Base-by-base conservation (phyloP, 2,113 vertebrate species). In the Asarcornis scutulata region DNA sequence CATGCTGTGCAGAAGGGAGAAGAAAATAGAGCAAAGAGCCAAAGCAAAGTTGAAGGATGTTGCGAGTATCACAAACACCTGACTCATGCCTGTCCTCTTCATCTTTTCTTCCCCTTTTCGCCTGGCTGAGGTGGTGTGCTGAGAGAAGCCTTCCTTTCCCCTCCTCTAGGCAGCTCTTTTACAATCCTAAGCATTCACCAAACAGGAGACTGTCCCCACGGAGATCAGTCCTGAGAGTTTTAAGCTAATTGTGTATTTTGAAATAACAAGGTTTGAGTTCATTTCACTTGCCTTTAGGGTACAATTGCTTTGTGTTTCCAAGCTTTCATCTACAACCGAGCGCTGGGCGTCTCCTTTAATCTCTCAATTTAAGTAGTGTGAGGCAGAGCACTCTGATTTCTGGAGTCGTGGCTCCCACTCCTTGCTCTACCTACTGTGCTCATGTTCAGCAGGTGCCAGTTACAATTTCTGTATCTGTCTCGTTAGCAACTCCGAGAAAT, bases 231-330 rank as follows among this genome's bases (percentile, higher is more conserved):
- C 88, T 78, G 17, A 86, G 73, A 84, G 25, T 93, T 90, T 52
- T 77, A 73, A 86, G 59, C 32, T 88, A 81, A 91, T 78, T 2
- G 36, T 16, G 16, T 68, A 44, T 94, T 94, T 82, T 69, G 9
- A 76, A 95, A 76, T 85, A 72, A 89, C 23, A 85, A 80, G n/a
- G n/a, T 95, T 79, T 95, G 77, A 76, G 29, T 94, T 92, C 2
- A 76, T 94, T 93, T 94, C 81, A 62, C 50, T 82, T 94, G 84
- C 84, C 75, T 94, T 92, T 62, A 91, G 91, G 44, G 50, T 92
- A 34, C 25, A 67, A 56, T 75, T 86, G 48, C 56, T 86, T 91
- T 68, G 4, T 36, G 32, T 81, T 83, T 86, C 62, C 38, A 81
- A 85, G 87, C n/a, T 93, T 93, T 89, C 89, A 69, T 66, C 66